These are phyloP conservation scores for Pyrgus malvae DNA, from an alignment of 2,888 invertebrate species.

Conservation along the genomic window DNA sequence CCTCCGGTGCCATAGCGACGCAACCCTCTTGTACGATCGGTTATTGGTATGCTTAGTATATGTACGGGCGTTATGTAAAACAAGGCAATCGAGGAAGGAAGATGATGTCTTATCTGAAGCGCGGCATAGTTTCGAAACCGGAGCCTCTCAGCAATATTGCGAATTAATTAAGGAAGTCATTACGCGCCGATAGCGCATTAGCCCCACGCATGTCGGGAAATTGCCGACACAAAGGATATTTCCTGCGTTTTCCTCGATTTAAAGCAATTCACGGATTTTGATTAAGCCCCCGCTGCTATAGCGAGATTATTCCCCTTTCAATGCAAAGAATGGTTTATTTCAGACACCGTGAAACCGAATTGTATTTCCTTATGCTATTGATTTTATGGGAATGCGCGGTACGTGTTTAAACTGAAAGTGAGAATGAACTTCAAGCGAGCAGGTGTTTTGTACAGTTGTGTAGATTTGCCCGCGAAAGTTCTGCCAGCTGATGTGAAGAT, in stretches of 20 bases:
- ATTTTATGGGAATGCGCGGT: constrained; percentile 53
- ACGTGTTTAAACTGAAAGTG: constrained; percentile 39
- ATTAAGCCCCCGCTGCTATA: constrained; percentile 78
- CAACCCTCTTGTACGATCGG: constrained; percentile 43
- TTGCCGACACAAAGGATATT: constrained; percentile 79
- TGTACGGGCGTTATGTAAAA: constrained; percentile 33
- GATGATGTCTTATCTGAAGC: constrained; percentile 22
- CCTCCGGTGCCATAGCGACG: constrained; percentile 77
- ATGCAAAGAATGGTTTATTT: constrained; percentile 80
- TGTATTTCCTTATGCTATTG: constrained; percentile 76
- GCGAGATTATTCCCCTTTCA: constrained; percentile 81
- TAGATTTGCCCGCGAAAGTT: not conserved
- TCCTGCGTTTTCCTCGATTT: constrained; percentile 81
- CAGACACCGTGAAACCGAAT: constrained; percentile 79
- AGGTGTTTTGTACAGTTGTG: not conserved
- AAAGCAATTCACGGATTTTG: constrained; percentile 81
- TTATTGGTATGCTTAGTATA: constrained; percentile 43
- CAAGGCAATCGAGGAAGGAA: constrained; percentile 25
- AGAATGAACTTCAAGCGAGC: constrained; percentile 38
- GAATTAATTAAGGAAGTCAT: constrained; percentile 82
- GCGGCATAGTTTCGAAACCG: constrained; percentile 21
- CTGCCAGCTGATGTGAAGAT: constrained; percentile 3
- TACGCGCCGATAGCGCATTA: constrained; percentile 78
- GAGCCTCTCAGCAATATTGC: constrained; percentile 56
- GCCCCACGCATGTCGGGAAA: constrained; percentile 77